Evolutionary conservation across 2,888 invertebrate genomes (phyloP).

Genomic region (Hirtodrosophila alboralis): DNA sequence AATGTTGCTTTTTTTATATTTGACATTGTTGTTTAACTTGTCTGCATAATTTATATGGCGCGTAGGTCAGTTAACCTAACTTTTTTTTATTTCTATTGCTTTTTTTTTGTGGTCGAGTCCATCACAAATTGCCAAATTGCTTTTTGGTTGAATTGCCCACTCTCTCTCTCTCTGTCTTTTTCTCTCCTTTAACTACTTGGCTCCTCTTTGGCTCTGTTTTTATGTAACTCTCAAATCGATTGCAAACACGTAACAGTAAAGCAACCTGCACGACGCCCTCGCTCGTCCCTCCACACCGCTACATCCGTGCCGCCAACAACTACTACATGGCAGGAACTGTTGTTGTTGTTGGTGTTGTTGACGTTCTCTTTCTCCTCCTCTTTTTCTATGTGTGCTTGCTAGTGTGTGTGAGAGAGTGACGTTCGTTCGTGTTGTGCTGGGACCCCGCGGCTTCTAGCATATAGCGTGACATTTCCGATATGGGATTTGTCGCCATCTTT

Average conservation of each 20-base stretch:
- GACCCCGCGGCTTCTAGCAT: conserved; percentile 49
- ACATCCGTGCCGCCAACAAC: conserved; percentile 34
- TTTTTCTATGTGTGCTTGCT: background rate
- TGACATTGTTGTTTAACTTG: conserved; percentile 70
- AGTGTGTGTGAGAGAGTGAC: conserved; percentile 33
- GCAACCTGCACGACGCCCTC: conserved; percentile 53
- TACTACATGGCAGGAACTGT: conserved; percentile 47
- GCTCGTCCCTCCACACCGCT: background rate
- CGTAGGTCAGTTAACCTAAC: conserved; percentile 71
- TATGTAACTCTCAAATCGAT: conserved; percentile 80
- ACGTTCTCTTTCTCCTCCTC: conserved; percentile 31
- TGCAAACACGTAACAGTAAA: conserved; percentile 77
- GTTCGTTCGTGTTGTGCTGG: conserved; percentile 30
- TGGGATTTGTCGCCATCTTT: conserved; percentile 64
- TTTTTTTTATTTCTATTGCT: too few relatives aligned
- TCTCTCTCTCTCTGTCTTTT: background rate
- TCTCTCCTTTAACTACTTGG: background rate
- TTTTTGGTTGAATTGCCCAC: conserved; percentile 17
- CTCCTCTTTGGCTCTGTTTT: conserved; percentile 50
- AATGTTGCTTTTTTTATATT: conserved; percentile 34
- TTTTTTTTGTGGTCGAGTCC: too few relatives aligned
- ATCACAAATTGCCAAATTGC: conserved; percentile 57
- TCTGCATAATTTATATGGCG: conserved; percentile 68
- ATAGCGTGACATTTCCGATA: conserved; percentile 78
- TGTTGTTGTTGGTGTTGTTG: conserved; percentile 57